Conservation (phyloP, 2,113 vertebrate genomes). For the Mustelus asterias region DNA sequence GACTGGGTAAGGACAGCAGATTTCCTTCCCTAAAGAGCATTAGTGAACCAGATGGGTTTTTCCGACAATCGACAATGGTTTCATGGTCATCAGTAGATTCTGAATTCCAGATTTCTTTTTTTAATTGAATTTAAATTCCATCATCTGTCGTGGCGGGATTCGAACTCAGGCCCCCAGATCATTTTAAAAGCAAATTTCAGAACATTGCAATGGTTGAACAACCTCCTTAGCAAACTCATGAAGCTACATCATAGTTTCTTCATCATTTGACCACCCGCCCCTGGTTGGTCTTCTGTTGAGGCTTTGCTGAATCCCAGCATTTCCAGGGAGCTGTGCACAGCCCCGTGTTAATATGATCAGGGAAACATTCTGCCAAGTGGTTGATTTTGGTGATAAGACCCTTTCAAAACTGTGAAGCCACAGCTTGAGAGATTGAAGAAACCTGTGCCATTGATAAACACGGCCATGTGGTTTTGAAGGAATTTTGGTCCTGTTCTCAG, state of each 20-base stretch:
- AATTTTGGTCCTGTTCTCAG: not conserved
- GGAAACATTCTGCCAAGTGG: not conserved
- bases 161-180: too few species aligned
- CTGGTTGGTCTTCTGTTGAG: not conserved
- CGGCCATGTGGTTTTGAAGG: not conserved
- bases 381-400: not conserved
- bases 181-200: not conserved
- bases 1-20: too few species aligned
- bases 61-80: too few species aligned
- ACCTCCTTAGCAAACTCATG: not conserved
- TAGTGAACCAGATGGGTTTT: too few species aligned
- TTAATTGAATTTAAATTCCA: too few species aligned
- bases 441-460: not conserved
- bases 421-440: not conserved
- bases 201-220: not conserved
- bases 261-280: not conserved
- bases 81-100: too few species aligned
- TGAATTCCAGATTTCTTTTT: too few species aligned
- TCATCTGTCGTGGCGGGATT: too few species aligned
- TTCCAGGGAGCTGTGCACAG: not conserved
- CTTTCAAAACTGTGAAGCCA: not conserved
- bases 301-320: not conserved
- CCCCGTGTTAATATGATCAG: not conserved
- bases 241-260: not conserved
- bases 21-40: too few species aligned